These are phyloP conservation scores for Muntiacus reevesi DNA, from an alignment of 2,113 vertebrate species.

Conservation along the genomic window DNA sequence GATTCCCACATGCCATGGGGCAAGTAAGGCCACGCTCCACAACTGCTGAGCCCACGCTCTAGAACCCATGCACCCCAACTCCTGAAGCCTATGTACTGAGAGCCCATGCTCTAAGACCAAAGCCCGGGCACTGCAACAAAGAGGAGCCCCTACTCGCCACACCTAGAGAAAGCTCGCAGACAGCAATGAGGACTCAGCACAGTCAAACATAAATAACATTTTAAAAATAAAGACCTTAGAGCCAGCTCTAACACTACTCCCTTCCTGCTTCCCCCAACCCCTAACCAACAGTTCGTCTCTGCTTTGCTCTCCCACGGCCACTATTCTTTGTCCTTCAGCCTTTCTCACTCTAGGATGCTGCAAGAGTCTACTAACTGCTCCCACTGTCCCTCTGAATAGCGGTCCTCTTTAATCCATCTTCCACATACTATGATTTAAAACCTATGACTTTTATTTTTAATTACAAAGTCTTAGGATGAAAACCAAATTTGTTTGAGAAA, in stretches of 20 bases:
- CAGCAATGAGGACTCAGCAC: not conserved
- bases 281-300: not conserved
- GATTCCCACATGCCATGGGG: not conserved
- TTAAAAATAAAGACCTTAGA: not conserved
- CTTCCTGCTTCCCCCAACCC: not conserved
- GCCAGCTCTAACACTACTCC: not conserved
- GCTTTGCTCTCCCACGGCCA: not conserved
- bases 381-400: rapidly evolving
- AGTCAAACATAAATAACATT: not conserved
- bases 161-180: not conserved
- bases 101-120: not conserved
- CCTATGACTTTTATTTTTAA: not conserved
- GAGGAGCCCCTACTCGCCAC: not conserved
- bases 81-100: not conserved
- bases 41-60: not conserved
- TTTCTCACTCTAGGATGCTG: not conserved
- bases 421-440: not conserved
- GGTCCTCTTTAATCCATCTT: not conserved
- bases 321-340: rapidly evolving
- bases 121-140: not conserved
- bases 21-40: not conserved
- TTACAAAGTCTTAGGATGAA: not conserved
- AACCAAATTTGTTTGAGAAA: not conserved
- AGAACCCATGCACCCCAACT: not conserved
- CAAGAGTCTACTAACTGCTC: not conserved